Evolutionary conservation across 2,797 vertebrate genomes (phyloP).

Genomic region (Uromys caudimaculatus): DNA sequence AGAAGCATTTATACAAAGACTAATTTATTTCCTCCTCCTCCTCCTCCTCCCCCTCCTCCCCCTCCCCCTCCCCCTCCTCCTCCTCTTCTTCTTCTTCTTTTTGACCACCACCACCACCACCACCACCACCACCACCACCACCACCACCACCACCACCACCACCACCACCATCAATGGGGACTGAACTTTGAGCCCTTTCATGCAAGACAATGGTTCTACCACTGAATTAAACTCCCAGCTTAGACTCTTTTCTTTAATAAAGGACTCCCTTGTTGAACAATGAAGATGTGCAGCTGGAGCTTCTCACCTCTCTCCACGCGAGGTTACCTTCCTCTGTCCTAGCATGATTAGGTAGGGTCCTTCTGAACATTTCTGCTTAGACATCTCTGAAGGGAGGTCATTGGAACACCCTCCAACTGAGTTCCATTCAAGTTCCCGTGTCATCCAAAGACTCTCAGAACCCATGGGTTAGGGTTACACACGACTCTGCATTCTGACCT

Average conservation of each 20-base stretch:
- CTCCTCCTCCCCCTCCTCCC: accelerated
- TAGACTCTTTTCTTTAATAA: conserved; percentile 27
- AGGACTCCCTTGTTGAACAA: neutral
- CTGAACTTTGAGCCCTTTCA: neutral
- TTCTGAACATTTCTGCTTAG: neutral
- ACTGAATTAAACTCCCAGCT: neutral
- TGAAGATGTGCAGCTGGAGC: neutral
- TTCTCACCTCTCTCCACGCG: neutral
- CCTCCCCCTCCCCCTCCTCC: accelerated
- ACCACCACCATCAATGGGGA: neutral
- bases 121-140: no score
- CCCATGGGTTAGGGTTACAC: neutral
- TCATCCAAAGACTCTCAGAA: neutral
- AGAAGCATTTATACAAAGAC: conserved; percentile 26
- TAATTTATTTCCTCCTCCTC: neutral
- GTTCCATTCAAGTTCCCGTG: neutral
- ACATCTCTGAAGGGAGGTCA: neutral
- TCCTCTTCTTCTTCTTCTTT: accelerated
- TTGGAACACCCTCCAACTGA: neutral
- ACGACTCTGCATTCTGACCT: neutral
- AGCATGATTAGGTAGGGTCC: neutral
- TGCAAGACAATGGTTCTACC: neutral
- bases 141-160: no score
- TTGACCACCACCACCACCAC: no score
- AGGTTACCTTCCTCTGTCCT: neutral